These are phyloP conservation scores for Synodontis membranacea DNA, from an alignment of 2,113 vertebrate genomes.

Conservation along the genomic window DNA sequence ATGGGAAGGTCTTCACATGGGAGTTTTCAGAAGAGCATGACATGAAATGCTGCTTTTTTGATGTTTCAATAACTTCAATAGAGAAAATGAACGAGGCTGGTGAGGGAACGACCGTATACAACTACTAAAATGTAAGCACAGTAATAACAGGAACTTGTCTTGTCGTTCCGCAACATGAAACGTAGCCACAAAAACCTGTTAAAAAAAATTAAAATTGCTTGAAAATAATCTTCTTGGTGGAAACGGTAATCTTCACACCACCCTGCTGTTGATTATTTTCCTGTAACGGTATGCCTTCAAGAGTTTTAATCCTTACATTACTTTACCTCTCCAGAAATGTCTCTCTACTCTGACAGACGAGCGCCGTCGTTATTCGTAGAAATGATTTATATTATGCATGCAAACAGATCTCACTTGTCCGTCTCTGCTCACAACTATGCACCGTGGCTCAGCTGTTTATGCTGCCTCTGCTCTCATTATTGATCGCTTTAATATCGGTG, in stretches of 20 bases:
- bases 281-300: neutral
- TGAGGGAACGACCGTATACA: neutral
- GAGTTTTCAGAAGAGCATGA: neutral
- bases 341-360: neutral
- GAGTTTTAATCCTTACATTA: neutral
- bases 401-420: neutral
- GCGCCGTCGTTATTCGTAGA: neutral
- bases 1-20: no score
- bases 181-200: neutral
- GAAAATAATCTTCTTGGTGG: neutral
- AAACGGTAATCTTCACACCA: neutral
- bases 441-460: neutral
- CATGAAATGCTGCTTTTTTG: neutral
- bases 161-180: neutral
- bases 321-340: neutral
- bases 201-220: neutral
- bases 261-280: neutral
- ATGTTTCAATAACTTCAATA: no score
- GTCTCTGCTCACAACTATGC: neutral
- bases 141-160: neutral
- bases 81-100: no score
- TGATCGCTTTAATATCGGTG: conserved; percentile 24
- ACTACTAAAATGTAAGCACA: neutral
- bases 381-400: conserved; percentile 16
- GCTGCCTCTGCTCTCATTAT: neutral